Conservation (phyloP, 2,113 vertebrate genomes). For the Odontophorus gujanensis region DNA sequence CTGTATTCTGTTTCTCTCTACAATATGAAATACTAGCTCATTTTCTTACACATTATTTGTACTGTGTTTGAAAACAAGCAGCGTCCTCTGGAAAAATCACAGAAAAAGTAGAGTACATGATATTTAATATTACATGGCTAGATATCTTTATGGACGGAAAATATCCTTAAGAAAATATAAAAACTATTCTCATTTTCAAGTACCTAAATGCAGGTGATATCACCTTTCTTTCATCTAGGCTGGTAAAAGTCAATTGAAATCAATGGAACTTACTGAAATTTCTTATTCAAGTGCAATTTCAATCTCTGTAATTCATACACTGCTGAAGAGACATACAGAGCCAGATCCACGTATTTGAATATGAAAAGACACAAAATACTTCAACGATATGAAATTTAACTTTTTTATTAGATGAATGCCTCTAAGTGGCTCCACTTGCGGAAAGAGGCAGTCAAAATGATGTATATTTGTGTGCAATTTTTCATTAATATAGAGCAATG, state of each 20-base stretch:
- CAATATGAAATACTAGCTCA: slow-evolving; percentile 21
- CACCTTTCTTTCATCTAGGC: neutral
- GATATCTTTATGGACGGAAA: neutral
- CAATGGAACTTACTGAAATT: neutral
- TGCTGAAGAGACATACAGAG: neutral
- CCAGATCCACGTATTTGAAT: neutral
- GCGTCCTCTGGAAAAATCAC: neutral
- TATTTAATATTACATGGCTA: neutral
- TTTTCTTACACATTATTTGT: neutral
- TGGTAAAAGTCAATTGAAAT: neutral
- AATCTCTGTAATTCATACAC: neutral
- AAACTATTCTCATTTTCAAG: neutral
- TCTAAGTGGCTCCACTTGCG: neutral
- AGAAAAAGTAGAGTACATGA: neutral
- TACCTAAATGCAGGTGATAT: neutral
- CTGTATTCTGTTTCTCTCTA: neutral
- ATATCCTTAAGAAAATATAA: neutral
- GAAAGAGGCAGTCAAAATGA: fast-evolving
- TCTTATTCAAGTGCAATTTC: neutral
- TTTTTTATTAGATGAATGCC: neutral
- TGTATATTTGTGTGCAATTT: neutral
- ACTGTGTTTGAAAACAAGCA: neutral
- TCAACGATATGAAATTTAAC: neutral
- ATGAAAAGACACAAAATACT: neutral
- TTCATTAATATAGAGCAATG: neutral